Evolutionary conservation across 2,113 vertebrate species (phyloP).

Genomic region (Dicentrarchus labrax): DNA sequence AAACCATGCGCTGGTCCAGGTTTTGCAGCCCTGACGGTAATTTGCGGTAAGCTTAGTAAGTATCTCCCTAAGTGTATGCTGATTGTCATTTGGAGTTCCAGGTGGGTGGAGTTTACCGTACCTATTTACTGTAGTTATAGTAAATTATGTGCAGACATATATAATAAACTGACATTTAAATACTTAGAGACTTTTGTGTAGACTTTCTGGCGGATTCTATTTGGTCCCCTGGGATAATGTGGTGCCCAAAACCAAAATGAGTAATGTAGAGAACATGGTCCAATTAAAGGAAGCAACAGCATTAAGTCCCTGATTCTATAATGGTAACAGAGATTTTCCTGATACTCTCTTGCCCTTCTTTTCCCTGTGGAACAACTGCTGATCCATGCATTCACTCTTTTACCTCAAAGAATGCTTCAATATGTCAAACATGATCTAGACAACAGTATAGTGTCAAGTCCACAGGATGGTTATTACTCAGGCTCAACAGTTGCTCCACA

Average conservation of each 20-base stretch:
- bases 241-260: conserved; percentile 5
- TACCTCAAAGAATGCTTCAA: conserved; percentile 5
- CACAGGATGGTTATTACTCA: conserved; percentile 11
- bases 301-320: not conserved
- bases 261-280: not conserved
- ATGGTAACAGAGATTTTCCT: not conserved
- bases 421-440: conserved; percentile 7
- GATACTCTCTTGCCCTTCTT: not conserved
- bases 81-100: not conserved
- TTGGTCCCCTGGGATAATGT: not conserved
- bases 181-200: too few species aligned
- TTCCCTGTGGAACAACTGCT: not conserved
- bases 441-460: not conserved
- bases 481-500: conserved; percentile 8
- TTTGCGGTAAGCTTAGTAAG: not conserved
- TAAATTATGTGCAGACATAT: not conserved
- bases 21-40: not conserved
- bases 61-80: not conserved
- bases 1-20: not conserved
- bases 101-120: not conserved
- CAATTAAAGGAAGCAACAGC: not conserved
- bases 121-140: not conserved
- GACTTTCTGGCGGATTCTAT: not conserved
- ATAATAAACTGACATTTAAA: too few species aligned
- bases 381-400: not conserved